Evolutionary conservation across 2,888 invertebrate species (phyloP), one percentile per base, ranked within the genome.

Genomic region (Alitta virens): DNA sequence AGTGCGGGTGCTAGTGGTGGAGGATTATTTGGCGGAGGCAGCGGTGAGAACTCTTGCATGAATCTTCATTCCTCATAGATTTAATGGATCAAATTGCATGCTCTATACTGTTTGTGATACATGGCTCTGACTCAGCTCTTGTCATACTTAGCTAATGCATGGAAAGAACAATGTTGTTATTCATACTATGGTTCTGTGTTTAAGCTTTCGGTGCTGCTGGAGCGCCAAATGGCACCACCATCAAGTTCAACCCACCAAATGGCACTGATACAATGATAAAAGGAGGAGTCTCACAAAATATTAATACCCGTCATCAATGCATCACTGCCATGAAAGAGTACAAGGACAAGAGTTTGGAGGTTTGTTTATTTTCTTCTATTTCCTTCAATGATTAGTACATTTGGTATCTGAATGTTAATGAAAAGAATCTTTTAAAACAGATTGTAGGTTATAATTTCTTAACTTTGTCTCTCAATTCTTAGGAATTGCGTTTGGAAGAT

Each of bases 281-380:
- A 82, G 89, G 90, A 68, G 94, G 94, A 0, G 86, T 88, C 1
- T 88, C 91, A 1, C 72, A 74, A 56, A 90, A 89, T 76, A 94
- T 99, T 69, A 92, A 88, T 73, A 98, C 96, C 0, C 90, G 93
- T 73, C 94, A 96, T 79, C 92, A 96, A 78, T 97, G 97, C 81
- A 97, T 99, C 65, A 95, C 95, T 0, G 94, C 94, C 63, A 99
- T 99, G 99, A 95, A 96, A 84, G 96, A 98, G 78, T 99, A 98
- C 79, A 97, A 98, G 77, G 83, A 81, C 55, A 99, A 98, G 81
- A 94, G 94, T 0, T 83, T 98, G 25, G 99, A 99, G 83, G 84
- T 78, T 60, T 57, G 60, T 12, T 40, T 7, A n/a, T 23, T 66
- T 26, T 18, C 26, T 12, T 33, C 14, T 23, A n/a, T 9, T 24